phyloP scores from a whole-genome alignment of 1,140 invertebrate genomes.

The Acarapis woodi region DNA sequence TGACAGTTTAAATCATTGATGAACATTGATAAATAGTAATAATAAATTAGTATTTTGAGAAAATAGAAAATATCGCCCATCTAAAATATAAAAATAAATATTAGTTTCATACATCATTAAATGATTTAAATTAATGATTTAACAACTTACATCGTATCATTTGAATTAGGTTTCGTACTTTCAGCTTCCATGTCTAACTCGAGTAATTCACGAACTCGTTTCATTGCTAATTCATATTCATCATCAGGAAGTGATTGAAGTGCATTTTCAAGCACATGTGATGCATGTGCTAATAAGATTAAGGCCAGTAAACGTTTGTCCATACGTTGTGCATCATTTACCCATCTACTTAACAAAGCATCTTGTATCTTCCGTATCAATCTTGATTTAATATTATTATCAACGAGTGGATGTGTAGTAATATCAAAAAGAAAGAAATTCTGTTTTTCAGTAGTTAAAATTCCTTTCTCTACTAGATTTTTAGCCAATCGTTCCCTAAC shows the following conservation, averaged over 20 bases:
- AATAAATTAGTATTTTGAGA: too few relatives aligned
- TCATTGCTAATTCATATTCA: constrained; percentile 94
- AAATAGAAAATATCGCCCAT: too few relatives aligned
- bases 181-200: constrained; percentile 90
- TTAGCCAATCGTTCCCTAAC: constrained; percentile 94
- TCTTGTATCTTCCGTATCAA: constrained; percentile 97
- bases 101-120: too few relatives aligned
- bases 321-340: constrained; percentile 90
- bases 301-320: constrained; percentile 72
- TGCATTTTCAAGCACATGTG: constrained; percentile 97
- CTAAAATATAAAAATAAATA: too few relatives aligned
- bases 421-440: constrained; percentile 99
- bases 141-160: constrained; percentile 94
- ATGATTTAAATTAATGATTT: too few relatives aligned
- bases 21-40: too few relatives aligned
- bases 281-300: constrained; percentile 80
- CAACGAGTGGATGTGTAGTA: constrained; percentile 95
- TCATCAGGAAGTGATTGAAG: constrained; percentile 92
- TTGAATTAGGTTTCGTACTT: constrained; percentile 47
- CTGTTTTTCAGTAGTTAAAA: constrained; percentile 98
- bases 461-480: constrained; percentile 97
- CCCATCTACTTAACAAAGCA: constrained; percentile 75
- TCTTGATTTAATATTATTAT: constrained; percentile 78
- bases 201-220: constrained; percentile 69
- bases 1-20: too few relatives aligned